Evolutionary conservation across 2,888 invertebrate species (phyloP), one percentile per base, ranked within the genome.

Genomic region (Hanleya hanleyi): DNA sequence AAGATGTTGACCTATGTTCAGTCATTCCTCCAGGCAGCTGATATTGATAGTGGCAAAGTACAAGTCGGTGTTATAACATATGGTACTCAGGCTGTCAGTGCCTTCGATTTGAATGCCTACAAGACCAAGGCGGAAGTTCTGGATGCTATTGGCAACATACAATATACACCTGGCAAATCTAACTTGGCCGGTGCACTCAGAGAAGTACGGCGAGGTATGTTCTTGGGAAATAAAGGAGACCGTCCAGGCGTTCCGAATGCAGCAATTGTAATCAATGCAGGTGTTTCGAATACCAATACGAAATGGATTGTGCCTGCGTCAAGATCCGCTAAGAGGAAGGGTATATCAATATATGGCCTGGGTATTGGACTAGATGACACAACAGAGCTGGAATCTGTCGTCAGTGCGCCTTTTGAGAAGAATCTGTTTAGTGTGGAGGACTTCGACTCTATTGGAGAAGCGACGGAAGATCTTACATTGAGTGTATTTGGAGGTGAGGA

Each of bases 401-500:
- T 73, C 29, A 74, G 67, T 6, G 71, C 75, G 50, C 81, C 81
- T 1, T 72, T 73, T 22, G 26, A 29, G 4, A 35, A 38, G 32
- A 78, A 76, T 64, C 64, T 78, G 29, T 71, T 74, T 65, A 50
- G 62, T 15, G 77, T 75, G 5, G 57, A 62, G 18, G 80, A 81
- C 62, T 81, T 79, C 70, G 49, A 71, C 49, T 73, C 74, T 12
- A 64, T 81, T 36, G 74, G 69, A 9, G 61, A 71, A 12, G 64
- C 71, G 57, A 36, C 74, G 26, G 51, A 41, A 7, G 50, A 36
- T 5, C n/a, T 81, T 29, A 64, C 77, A 33, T 35, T 47, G 15
- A 62, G 66, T 15, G 67, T 77, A 7, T 81, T 80, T 67, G 79
- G 78, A 71, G 57, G 81, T 81, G 29, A 74, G 80, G n/a, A n/a